Evolutionary conservation across 2,113 vertebrate genomes (phyloP).

Genomic region (Capricornis sumatraensis): DNA sequence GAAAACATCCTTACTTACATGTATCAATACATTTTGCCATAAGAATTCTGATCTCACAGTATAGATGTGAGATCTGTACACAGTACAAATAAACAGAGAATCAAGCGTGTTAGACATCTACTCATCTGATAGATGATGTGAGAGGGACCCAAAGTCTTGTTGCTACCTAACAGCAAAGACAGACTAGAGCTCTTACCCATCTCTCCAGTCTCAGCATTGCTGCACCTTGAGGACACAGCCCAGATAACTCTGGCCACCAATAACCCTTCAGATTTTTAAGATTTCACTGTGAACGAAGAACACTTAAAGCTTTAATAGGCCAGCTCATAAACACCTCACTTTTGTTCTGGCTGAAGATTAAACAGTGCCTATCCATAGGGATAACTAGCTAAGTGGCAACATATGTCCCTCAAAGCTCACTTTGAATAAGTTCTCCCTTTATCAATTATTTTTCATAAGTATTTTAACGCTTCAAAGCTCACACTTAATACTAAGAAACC

Average conservation of each 20-base stretch:
- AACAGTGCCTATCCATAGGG: background rate
- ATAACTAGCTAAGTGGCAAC: constrained; percentile 36
- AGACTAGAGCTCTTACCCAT: background rate
- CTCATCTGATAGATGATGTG: background rate
- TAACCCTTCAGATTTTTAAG: background rate
- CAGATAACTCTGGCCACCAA: background rate
- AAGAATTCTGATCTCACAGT: background rate
- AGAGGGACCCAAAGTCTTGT: background rate
- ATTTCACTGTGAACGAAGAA: constrained; percentile 22
- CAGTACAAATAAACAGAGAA: background rate
- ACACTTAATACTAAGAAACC: constrained; percentile 6
- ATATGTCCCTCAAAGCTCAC: background rate
- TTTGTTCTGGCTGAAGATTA: constrained; percentile 44
- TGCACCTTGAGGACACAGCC: background rate
- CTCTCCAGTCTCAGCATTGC: background rate
- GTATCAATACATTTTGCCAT: background rate
- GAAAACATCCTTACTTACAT: background rate
- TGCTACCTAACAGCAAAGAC: background rate
- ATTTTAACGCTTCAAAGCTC: constrained; percentile 48
- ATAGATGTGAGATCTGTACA: background rate
- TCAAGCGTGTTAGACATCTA: background rate
- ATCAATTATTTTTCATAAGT: constrained; percentile 52
- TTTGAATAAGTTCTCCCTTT: constrained; percentile 34
- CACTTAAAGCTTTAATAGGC: constrained; percentile 33
- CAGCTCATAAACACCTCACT: constrained; percentile 28